Evolutionary conservation across 2,888 invertebrate genomes (phyloP).

Genomic region (Agrilus cyanescens): DNA sequence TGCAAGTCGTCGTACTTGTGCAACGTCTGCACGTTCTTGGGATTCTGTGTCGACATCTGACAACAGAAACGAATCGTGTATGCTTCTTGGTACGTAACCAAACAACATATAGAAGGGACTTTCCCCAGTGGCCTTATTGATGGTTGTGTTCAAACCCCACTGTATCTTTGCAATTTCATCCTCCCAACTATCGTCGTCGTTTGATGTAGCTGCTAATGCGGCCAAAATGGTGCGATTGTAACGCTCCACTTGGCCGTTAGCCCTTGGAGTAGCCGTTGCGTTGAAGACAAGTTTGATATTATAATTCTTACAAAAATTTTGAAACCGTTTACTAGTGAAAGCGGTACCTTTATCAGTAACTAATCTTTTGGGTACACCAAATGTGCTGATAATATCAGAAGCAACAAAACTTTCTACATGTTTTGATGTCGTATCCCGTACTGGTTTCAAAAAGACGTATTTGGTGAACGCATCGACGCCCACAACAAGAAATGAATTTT

Average conservation of each 20-base stretch:
- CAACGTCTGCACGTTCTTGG: too few relatives aligned
- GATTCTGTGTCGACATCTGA: too few relatives aligned
- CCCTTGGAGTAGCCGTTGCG: conserved; percentile 20
- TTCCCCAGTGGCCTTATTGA: conserved; percentile 5
- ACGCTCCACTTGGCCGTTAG: conserved; percentile 8
- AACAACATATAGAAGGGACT: not conserved
- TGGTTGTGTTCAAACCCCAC: conserved; percentile 4
- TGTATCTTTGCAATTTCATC: not conserved
- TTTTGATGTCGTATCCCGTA: not conserved
- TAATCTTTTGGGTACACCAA: too few relatives aligned
- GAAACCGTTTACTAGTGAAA: conserved; percentile 24
- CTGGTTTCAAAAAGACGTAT: conserved; percentile 20
- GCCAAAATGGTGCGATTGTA: conserved; percentile 6
- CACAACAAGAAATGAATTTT: conserved; percentile 20
- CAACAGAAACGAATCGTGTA: too few relatives aligned
- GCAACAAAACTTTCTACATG: too few relatives aligned
- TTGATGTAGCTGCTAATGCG: not conserved
- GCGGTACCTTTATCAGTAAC: conserved; percentile 13
- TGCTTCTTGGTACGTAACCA: too few relatives aligned
- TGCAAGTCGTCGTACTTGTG: too few relatives aligned
- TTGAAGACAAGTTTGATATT: conserved; percentile 16
- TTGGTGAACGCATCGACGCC: conserved; percentile 25
- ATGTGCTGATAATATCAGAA: too few relatives aligned
- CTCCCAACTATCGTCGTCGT: conserved; percentile 4
- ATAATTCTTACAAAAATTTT: conserved; percentile 19